Evolutionary conservation across 2,797 vertebrate species (phyloP), one percentile per base, ranked within the genome.

Genomic region (Tenualosa thibaudeaui): DNA sequence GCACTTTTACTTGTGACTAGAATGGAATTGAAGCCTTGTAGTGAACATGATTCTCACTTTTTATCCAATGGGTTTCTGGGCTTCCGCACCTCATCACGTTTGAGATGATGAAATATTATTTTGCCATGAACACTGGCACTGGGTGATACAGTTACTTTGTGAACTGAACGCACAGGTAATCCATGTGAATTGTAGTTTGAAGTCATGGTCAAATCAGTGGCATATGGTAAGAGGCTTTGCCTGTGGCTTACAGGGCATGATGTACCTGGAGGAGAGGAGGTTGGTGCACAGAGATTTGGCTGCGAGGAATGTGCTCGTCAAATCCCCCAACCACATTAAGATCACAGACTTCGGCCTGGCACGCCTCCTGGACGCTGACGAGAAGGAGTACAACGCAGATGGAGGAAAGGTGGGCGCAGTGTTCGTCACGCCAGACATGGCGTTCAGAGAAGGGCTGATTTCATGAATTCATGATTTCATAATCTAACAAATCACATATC

Each of bases 271-370:
- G 91, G 98, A 99, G 91, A 95, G 98, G 24, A 92, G 98, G 58
- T 94, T 99, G 43, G 98, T 99, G 78, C 98, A 99, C 93, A 94
- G 98, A 75, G 98, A 99, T 92, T 90, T 99, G 89, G 98, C 98
- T 26, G 98, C 98, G 13, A 94, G 98, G 0, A 99, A 99, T 10
- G 98, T 99, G 81, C 92, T 99, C 91, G 98, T 99, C 82, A 99
- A 99, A 90, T 99, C 98, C 3, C 97, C 98, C 86, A 99, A 98
- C 92, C 98, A 99, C 37, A 97, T 99, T 93, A 99, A 99, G 95
- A 99, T 99, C 94, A 99, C 98, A 0, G 98, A 99, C 93, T 99
- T 99, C 0, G 98, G 98, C 81, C 90, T 99, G 89, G 97, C 98
- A 50, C 96, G 98, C 0, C 96, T 99, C 81, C 91, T 99, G 91